Evolutionary conservation across 2,888 invertebrate species (phyloP).

Genomic region (Drosophila tanythrix): DNA sequence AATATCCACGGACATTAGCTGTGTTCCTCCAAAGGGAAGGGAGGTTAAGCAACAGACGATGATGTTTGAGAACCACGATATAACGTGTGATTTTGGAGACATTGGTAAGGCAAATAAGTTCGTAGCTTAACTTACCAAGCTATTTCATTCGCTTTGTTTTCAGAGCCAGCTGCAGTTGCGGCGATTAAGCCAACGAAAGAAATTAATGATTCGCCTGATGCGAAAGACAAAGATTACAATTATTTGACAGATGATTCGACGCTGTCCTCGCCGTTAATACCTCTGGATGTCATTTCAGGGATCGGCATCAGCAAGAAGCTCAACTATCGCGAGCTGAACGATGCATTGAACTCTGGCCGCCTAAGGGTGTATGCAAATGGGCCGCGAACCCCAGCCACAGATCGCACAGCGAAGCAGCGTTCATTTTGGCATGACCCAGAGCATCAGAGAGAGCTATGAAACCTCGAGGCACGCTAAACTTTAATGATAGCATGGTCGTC

Average conservation of each 20-base stretch:
- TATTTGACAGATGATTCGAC: slow-evolving; percentile 38
- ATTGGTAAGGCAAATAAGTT: slow-evolving; percentile 36
- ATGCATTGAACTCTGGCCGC: slow-evolving; percentile 73
- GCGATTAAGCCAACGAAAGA: background rate
- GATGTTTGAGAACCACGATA: slow-evolving; percentile 34
- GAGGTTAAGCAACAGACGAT: slow-evolving; percentile 27
- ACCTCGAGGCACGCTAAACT: slow-evolving; percentile 52
- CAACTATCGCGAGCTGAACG: slow-evolving; percentile 73
- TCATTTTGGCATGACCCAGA: slow-evolving; percentile 34
- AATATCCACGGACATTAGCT: slow-evolving; percentile 21
- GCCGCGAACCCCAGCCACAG: slow-evolving; percentile 56
- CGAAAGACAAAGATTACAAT: slow-evolving; percentile 23
- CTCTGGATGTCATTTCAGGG: slow-evolving; percentile 59
- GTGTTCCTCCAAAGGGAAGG: background rate
- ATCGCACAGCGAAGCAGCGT: slow-evolving; percentile 29
- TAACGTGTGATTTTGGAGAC: slow-evolving; percentile 40
- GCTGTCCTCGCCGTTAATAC: slow-evolving; percentile 59
- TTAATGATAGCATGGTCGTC: slow-evolving; percentile 55
- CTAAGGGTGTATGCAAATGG: slow-evolving; percentile 68
- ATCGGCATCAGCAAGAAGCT: slow-evolving; percentile 53
- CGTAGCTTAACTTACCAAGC: background rate
- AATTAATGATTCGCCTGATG: slow-evolving; percentile 17
- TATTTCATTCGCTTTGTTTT: background rate
- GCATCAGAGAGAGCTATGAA: slow-evolving; percentile 21
- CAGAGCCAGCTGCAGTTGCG: slow-evolving; percentile 26